Evolutionary conservation across 1,140 invertebrate species (phyloP), one percentile per base, ranked within the genome.

Genomic region (Trichogramma pretiosum): DNA sequence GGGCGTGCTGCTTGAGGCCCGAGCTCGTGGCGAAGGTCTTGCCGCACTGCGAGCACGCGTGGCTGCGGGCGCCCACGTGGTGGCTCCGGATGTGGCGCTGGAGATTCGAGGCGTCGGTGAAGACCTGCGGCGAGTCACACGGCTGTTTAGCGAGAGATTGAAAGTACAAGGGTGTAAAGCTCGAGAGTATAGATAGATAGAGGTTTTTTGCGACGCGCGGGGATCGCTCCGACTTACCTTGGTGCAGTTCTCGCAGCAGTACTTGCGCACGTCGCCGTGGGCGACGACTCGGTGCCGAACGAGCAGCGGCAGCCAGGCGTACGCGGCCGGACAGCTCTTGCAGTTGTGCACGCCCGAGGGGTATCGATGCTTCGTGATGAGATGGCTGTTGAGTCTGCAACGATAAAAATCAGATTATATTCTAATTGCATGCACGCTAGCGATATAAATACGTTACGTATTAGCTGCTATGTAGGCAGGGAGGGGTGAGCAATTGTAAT

Each of bases 1-100:
- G 96, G 19, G 92, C 94, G 74, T 99, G 97, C 68, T 99, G 97
- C 70, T 99, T 99, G 24, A 99, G 76, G 8, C 97, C 97, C 35
- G 91, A 95, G 39, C 88, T 92, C 18, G 93, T 96, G 9, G 88
- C 92, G 70, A 99, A 99, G 35, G 94, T 96, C 75, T 99, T 99
- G 45, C 94, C 95, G 72, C 95, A 99, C 74, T 98, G 93, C 38
- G 85, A 82, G 68, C 95, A 98, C 44, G 93, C 91, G 79, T 98
- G 93, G 59, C 86, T 87, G 58, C 92, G 78, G 4, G 91, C 90
- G 13, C 92, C 92, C 16, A 87, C 84, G 83, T 96, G 93, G 65
- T 91, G 84, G 32, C 85, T 84, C 58, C 93, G 80, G 64, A 98
- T 96, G 77, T 98, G 94, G 52, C 92, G 82, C 74, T 97, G 93